Base-by-base conservation (phyloP, 1,140 invertebrate species). In the Leguminivora glycinivorella region DNA sequence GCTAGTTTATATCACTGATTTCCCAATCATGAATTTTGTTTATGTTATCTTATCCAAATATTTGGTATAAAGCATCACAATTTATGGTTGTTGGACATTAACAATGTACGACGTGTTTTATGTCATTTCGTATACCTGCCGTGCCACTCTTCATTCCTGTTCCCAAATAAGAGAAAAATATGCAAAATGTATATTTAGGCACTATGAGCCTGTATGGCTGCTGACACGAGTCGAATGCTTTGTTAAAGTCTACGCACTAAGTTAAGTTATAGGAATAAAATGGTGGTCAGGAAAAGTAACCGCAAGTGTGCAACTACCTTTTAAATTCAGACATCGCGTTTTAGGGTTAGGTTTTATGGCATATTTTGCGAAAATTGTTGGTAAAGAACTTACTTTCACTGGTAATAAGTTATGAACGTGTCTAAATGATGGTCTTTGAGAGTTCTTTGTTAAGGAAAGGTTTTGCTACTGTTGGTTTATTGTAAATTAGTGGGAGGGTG, bases 271-370 rank as follows among this genome's bases (percentile, higher is more conserved):
- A 63, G 24, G n/a, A 63, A 63, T 14, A n/a, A 14, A 63, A 17
- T 12, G 25, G 25, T 26, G 17, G 25, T 12, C 22, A 19, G 22
- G 22, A 52, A 22, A 52, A 52, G 47, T 10, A 22, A 52, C 47
- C 47, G n/a, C 47, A 52, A 22, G 47, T 52, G 47, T 52, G 19
- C 10, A 82, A 83, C 71, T 75, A 71, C 58, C 70, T 76, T 56
- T 56, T 74, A 74, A 76, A 82, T 81, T 83, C 76, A 73, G 68
- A 43, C 43, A 52, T 67, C 68, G 24, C 38, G 40, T 24, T 40
- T 69, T 69, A 60, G 67, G 67, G 66, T 73, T 63, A 67, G 34
- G 73, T 77, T 75, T 71, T 52, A 52, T 22, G 47, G 17, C 47
- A 22, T 52, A 52, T 52, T 52, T 52, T 52, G 7, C 47, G 19